Evolutionary conservation across 2,888 invertebrate species (phyloP), one percentile per base, ranked within the genome.

Genomic region (Coleophora deauratella): DNA sequence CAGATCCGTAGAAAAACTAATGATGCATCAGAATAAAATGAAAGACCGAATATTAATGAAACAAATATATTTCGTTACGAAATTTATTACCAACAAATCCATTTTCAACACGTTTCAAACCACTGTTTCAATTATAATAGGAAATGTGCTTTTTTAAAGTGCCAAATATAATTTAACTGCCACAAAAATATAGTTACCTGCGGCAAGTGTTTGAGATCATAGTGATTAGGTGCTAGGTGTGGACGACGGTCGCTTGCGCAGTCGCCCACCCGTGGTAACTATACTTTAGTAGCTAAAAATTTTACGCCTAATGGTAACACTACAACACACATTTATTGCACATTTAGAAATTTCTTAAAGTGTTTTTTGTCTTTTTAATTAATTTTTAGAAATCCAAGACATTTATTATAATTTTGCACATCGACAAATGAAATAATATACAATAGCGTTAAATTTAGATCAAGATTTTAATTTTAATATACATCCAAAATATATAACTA

Each of bases 281-380:
- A 71, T 71, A 73, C 59, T 70, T 69, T 64, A 62, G 55, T 54
- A 68, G 72, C 70, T 69, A 62, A 73, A 68, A 70, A 62, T 77
- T 79, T 80, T 80, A 84, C 73, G 79, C 84, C 82, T 84, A 84
- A 84, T 72, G 80, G 81, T 82, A 84, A 84, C 78, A 84, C 86
- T 86, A 86, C 85, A 78, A 86, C 86, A 86, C 85, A 86, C 86
- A 85, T 79, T 85, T 86, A 86, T 86, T 86, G 86, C 86, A 86
- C 86, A 86, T 85, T 85, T 82, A 86, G 86, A 86, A 85, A 81
- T 80, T 86, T 81, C 72, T 69, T 82, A 82, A 85, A 82, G 76
- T 85, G 72, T 84, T 82, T 82, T 84, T 84, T 76, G 80, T 75
- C 80, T 82, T 77, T 81, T 80, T 71, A 28, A 28, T 71, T 78